Evolutionary conservation across 1,140 invertebrate species (phyloP), one percentile per base, ranked within the genome.

Genomic region (Parapsyche elsis): DNA sequence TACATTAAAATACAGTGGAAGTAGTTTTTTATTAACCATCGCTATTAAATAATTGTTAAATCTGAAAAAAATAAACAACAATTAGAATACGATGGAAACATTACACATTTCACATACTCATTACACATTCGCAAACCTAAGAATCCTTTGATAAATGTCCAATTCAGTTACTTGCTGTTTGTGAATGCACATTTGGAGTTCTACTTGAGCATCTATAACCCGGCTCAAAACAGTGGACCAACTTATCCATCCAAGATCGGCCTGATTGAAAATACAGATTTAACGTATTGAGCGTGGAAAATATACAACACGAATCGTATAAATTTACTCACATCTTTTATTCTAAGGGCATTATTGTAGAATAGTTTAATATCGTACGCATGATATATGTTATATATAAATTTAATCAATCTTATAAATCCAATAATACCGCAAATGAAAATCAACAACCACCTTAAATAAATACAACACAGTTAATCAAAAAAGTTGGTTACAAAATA

Each of bases 21-120:
- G 86, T 70, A 98, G 84, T 81, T 92, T 92, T 89, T 99, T 98
- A 88, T 99, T 99, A 67, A 99, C 94, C 93, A 99, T 95, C 24
- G 98, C 98, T 44, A 99, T 94, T 89, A 98, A 92, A 87, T 99
- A 99, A 90, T 99, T 99, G 88, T 97, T 96, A 87, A 96, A 97
- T 85, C 94, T 92, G 84, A 76, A 84, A 83, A 74, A 71, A 16
- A 23, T 49, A 70, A 9, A 21, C 5, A 45, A 23, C 44, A 53
- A 16, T 5, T 49, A 74, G 23, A 53, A 49, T n/a, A n/a, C 12
- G 10, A 57, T 30, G 5, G 57, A 30, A 46, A 57, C 19, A 24
- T 75, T 30, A 24, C 10, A n/a, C 5, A 57, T 26, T 24, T 57
- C 24, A 57, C 23, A n/a, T n/a, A n/a, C n/a, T n/a, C n/a, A n/a